Conservation (phyloP, 2,888 invertebrate genomes). For the Spisula solida region DNA sequence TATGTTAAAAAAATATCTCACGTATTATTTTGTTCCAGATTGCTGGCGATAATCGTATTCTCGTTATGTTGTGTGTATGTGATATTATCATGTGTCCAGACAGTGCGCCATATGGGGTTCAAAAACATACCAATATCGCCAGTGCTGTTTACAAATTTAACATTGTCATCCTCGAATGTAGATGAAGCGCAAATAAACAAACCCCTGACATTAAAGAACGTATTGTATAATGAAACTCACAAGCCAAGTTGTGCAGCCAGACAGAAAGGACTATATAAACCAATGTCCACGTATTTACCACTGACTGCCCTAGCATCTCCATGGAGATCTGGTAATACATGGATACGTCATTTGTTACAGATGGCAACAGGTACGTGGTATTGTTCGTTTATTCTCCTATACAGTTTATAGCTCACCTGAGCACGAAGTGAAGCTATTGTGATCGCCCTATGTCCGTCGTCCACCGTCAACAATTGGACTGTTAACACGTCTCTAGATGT, state of each 20-base stretch:
- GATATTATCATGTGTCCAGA: background rate
- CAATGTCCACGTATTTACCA: conserved; percentile 47
- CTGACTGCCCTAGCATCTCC: conserved; percentile 74
- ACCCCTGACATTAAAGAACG: background rate
- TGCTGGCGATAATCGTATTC: background rate
- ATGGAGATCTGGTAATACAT: conserved; percentile 78
- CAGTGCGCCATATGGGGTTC: background rate
- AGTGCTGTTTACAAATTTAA: background rate
- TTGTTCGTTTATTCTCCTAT: too few relatives aligned
- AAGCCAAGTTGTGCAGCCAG: background rate
- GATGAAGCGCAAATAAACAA: background rate
- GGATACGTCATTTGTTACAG: conserved; percentile 77
- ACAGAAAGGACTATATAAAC: background rate
- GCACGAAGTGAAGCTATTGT: too few relatives aligned
- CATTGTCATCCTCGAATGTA: background rate
- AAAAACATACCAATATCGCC: background rate
- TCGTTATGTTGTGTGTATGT: background rate
- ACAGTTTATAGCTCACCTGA: too few relatives aligned
- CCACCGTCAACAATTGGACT: too few relatives aligned
- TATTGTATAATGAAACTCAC: background rate
- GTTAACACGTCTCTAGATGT: too few relatives aligned
- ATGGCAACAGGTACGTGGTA: conserved; percentile 73
- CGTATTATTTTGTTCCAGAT: background rate
- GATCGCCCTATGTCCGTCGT: too few relatives aligned
- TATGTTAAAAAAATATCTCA: too few relatives aligned